phyloP scores from a whole-genome alignment of 2,888 invertebrate species.

The Pristionchus fissidentatus region DNA sequence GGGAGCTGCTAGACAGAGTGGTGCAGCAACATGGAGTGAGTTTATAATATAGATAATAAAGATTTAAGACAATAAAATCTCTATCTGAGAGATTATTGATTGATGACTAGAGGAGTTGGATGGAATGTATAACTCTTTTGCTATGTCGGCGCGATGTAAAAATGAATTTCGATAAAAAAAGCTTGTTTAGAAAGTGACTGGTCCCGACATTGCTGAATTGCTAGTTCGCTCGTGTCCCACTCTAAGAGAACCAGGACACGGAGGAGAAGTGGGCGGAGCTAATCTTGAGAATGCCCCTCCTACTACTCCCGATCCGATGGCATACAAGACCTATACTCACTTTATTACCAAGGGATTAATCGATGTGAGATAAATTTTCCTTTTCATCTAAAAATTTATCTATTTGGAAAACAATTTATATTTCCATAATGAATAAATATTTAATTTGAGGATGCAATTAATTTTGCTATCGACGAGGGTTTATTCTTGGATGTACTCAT shows the following conservation, averaged over 20 bases:
- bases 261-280: not conserved
- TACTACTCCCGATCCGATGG: constrained; percentile 52
- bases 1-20: constrained; percentile 72
- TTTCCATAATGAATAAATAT: no score
- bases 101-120: no score
- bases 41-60: no score
- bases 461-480: constrained; percentile 67
- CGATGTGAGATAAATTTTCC: constrained; percentile 63
- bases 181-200: constrained; percentile 71
- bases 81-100: no score
- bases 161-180: no score
- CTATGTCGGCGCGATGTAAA: no score
- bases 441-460: constrained; percentile 72
- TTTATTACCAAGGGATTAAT: constrained; percentile 70
- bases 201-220: constrained; percentile 71
- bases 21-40: constrained; percentile 73
- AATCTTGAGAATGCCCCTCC: constrained; percentile 1
- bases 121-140: no score
- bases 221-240: constrained; percentile 54
- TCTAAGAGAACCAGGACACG: constrained; percentile 24
- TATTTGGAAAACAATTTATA: not conserved
- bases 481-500: constrained; percentile 71
- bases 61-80: no score
- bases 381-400: no score
- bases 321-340: constrained; percentile 63